Base-by-base conservation (phyloP, 1,140 invertebrate species). In the Drosophila arawakana region DNA sequence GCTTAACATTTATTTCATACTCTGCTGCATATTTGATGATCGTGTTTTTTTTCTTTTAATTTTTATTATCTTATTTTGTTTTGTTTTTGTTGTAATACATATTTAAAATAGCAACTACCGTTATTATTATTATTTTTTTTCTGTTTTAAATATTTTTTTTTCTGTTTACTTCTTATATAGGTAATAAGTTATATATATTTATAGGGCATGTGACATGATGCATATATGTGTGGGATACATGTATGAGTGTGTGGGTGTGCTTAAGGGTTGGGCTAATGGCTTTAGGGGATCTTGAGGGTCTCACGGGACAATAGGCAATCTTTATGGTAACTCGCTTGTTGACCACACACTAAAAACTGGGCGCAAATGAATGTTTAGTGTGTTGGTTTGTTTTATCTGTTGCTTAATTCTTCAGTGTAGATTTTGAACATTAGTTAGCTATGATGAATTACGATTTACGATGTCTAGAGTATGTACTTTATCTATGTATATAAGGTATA, bases 101-200 rank as follows among this genome's bases (percentile, higher is more conserved):
- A 89, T 84, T 89, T 89, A 90, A 89, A 89, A 89, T 89, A 89
- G 78, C 84, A 81, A 90, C 84, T 89, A 89, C 84, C 75, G 62
- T 86, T 88, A 82, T 79, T 73, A 71, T 89, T 71, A 76, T 74
- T 59, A 75, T 62, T 72, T 68, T 73, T 77, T 43, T 74, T 59
- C 75, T 62, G 70, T 68, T 73, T 77, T 43, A 83, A 70, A 59
- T 58, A 49, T 63, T 50, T 72, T 76, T 72, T 63, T 76, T 83
- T 67, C 61, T 44, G 52, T 83, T 85, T 85, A 78, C 58, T 66
- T 78, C 70, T 84, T 89, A 81, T 84, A 76, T 90, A 85, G 72
- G 71, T 90, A 90, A 77, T 90, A 90, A 88, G 81, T 90, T 81
- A 90, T 90, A 90, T 88, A 88, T 89, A 89, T 89, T 78, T 84